Percentiles rank a stretch among this genome's conserved stretches.
Conservation (phyloP, 23 tunicate genomes). For the Botrylloides violaceus region DNA sequence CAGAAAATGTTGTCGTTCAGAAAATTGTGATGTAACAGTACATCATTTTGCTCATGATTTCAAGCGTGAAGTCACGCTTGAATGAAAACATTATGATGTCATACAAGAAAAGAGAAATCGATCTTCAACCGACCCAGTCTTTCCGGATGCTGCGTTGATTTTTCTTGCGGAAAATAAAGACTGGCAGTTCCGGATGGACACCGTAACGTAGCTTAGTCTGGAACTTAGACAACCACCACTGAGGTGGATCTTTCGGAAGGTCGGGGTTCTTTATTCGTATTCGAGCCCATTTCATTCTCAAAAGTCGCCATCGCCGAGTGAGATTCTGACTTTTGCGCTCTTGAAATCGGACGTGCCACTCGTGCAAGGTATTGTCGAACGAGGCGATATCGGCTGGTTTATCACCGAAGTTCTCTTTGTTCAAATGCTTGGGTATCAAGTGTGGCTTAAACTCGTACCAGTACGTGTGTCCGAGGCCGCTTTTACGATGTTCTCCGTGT, state of each 20-base stretch:
- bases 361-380: constrained; percentile 33
- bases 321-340: constrained; percentile 44
- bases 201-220: constrained; percentile 58
- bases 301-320: constrained; percentile 1
- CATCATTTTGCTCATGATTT: no score
- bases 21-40: no score
- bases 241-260: constrained; percentile 53
- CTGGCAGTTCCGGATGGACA: constrained; percentile 41
- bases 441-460: constrained; percentile 58
- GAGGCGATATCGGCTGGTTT: constrained; percentile 73
- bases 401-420: constrained; percentile 38
- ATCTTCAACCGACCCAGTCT: background rate
- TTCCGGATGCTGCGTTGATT: background rate
- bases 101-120: no score
- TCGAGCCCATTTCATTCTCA: constrained; percentile 29
- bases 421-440: constrained; percentile 58
- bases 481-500: constrained; percentile 74
- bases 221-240: constrained; percentile 58
- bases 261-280: constrained; percentile 50
- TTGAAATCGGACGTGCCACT: constrained; percentile 75
- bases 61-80: no score
- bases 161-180: background rate
- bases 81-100: no score
- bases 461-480: constrained; percentile 40
- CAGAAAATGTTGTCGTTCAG: no score